A percentile compares a stretch with the other conserved stretches of the same genome.
phyloP scores from a whole-genome alignment of 2,888 invertebrate genomes.

The Zygothrica quintamaculata region DNA sequence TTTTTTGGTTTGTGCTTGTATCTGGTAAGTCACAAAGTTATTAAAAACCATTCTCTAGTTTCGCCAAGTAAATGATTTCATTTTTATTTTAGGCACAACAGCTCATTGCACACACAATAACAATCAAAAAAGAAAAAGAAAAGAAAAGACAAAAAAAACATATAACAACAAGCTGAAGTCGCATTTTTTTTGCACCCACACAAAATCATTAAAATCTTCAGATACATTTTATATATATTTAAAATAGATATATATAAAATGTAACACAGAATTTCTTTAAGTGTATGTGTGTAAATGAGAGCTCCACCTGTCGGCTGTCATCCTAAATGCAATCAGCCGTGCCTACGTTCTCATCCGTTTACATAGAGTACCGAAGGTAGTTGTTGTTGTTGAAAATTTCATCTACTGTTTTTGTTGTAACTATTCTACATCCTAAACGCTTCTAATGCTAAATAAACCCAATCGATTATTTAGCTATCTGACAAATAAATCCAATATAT shows the following conservation, averaged over 20 bases:
- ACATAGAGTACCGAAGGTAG: constrained; percentile 64
- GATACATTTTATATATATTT: constrained; percentile 54
- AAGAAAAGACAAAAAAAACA: constrained; percentile 19
- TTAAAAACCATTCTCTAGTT: constrained; percentile 66
- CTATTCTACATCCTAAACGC: constrained; percentile 48
- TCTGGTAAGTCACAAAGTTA: constrained; percentile 74
- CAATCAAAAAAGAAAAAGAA: constrained; percentile 24
- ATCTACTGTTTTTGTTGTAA: constrained; percentile 30
- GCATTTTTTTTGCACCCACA: constrained; percentile 55
- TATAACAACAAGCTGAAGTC: constrained; percentile 52
- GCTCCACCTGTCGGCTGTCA: constrained; percentile 55
- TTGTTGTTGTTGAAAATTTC: constrained; percentile 53
- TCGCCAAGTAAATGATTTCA: constrained; percentile 76
- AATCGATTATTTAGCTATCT: constrained; percentile 43
- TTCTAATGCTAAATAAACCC: constrained; percentile 59
- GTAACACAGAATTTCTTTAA: neutral
- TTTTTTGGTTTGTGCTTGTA: constrained; percentile 48
- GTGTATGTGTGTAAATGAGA: constrained; percentile 25
- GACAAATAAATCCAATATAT: constrained; percentile 15
- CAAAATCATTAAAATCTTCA: constrained; percentile 50
- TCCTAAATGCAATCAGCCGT: constrained; percentile 55
- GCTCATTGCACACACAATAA: constrained; percentile 56
- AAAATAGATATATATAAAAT: constrained; percentile 35
- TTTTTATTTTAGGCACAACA: constrained; percentile 80
- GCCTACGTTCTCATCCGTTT: constrained; percentile 41